Evolutionary conservation across 1,140 invertebrate genomes (phyloP), one percentile per base, ranked within the genome.

Genomic region (Zaprionus davidi): DNA sequence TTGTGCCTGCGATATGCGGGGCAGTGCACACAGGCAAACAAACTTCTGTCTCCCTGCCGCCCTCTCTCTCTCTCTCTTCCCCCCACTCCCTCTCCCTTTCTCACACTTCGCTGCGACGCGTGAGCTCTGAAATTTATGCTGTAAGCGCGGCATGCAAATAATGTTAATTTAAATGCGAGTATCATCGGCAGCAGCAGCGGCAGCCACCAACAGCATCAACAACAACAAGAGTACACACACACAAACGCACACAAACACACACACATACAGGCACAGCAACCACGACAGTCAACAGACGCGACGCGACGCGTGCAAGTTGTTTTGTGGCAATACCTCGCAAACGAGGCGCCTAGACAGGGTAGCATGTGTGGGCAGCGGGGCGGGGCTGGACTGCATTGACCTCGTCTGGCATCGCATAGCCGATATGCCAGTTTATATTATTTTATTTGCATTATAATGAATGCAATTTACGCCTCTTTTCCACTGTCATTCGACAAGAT

Each of bases 151-250:
- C 83, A 87, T 87, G 83, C 83, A 87, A 87, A 87, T 87, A 87
- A 87, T 87, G 83, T 87, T 88, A 87, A 87, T 87, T 87, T 87
- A 87, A 87, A 88, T 87, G 80, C 83, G 83, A 87, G 84, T 87
- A 88, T 87, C 83, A 88, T 88, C 83, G 80, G 70, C 71, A 73
- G 65, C 76, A 65, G 6, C 41, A 65, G 9, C 22, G 62, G 26
- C 63, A 17, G 7, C 51, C n/a, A 57, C 9, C 34, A 56, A 31
- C 63, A 76, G 22, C 75, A 62, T 46, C 70, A 71, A 64, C 78
- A 79, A 78, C 80, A 79, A 65, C 65, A 71, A 51, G 76, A 76
- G 44, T 60, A 74, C 31, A 34, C 31, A 34, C 31, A 34, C 9
- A 34, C 24, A 15, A 22, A 70, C 41, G 17, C 60, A 57, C n/a